Evolutionary conservation across 2,113 vertebrate genomes (phyloP).

Genomic region (Vulpes lagopus): DNA sequence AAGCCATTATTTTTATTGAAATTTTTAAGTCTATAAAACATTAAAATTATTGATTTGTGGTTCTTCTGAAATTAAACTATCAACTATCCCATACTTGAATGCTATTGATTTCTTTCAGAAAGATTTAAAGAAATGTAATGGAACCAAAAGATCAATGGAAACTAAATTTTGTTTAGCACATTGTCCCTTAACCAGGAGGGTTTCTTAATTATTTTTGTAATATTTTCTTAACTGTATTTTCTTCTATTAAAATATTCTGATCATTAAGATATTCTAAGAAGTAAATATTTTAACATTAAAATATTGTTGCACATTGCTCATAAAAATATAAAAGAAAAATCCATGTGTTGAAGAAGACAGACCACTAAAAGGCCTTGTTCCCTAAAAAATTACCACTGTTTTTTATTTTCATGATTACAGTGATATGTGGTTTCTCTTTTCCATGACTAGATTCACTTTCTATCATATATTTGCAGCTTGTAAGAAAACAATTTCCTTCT

Average conservation of each 20-base stretch:
- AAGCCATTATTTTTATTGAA: not conserved
- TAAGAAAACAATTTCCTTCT: not conserved
- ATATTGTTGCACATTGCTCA: not conserved
- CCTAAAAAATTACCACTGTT: not conserved
- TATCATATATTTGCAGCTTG: not conserved
- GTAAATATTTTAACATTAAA: not conserved
- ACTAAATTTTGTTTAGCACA: conserved; percentile 76
- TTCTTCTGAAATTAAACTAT: conserved; percentile 91
- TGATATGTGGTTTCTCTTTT: not conserved
- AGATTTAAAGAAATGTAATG: conserved; percentile 58
- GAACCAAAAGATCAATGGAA: conserved; percentile 72
- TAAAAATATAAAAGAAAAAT: not conserved
- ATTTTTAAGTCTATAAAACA: conserved; percentile 62
- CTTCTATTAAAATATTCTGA: not conserved
- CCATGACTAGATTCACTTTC: not conserved
- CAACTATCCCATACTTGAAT: conserved; percentile 90
- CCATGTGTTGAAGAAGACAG: not conserved
- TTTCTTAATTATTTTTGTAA: conserved; percentile 18
- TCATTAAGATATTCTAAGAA: not conserved
- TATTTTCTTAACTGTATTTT: not conserved
- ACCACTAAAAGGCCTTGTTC: not conserved
- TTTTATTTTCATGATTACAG: not conserved
- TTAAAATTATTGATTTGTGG: conserved; percentile 81
- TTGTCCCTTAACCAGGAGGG: conserved; percentile 69
- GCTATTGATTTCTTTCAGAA: conserved; percentile 89